A percentile compares a stretch with the other conserved stretches of the same genome.
These are phyloP conservation scores for Drosophila novamexicana DNA, from an alignment of 1,140 invertebrate genomes.

Conservation along the genomic window DNA sequence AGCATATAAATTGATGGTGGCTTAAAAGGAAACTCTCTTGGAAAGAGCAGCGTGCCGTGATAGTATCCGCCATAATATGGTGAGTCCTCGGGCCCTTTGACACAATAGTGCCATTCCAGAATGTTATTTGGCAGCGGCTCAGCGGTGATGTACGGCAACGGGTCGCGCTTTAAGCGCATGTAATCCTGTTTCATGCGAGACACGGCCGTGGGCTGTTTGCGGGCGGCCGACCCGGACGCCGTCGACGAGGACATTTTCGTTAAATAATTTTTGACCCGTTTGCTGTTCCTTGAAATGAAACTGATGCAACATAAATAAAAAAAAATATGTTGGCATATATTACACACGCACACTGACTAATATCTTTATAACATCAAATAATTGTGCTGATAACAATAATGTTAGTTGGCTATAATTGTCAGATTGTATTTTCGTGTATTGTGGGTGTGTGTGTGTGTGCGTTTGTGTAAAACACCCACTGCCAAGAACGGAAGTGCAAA, in stretches of 20 bases:
- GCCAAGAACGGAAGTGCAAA: slow-evolving; percentile 1
- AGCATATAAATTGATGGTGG: slow-evolving; percentile 99
- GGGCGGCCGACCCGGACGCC: slow-evolving; percentile 62
- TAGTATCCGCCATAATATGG: slow-evolving; percentile 98
- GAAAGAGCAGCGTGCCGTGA: slow-evolving; percentile 98
- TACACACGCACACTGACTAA: slow-evolving; percentile 18
- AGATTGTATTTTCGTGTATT: neutral
- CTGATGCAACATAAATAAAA: slow-evolving; percentile 13
- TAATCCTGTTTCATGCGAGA: slow-evolving; percentile 98
- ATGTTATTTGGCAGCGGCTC: slow-evolving; percentile 97
- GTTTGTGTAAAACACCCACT: neutral
- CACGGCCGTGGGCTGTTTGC: slow-evolving; percentile 88
- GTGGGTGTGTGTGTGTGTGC: neutral
- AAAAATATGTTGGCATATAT: slow-evolving; percentile 11
- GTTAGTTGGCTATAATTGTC: neutral
- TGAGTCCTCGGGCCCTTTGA: slow-evolving; percentile 93
- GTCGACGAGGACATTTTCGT: slow-evolving; percentile 61
- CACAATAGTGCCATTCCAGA: slow-evolving; percentile 93
- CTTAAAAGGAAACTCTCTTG: slow-evolving; percentile 98
- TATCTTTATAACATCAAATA: neutral
- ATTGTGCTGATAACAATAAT: slow-evolving; percentile 11
- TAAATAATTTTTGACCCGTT: slow-evolving; percentile 42
- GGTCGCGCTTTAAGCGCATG: slow-evolving; percentile 96
- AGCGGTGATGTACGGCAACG: slow-evolving; percentile 89
- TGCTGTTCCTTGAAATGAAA: slow-evolving; percentile 31